Conservation (phyloP, 2,113 vertebrate genomes). For the Dipodomys spectabilis region DNA sequence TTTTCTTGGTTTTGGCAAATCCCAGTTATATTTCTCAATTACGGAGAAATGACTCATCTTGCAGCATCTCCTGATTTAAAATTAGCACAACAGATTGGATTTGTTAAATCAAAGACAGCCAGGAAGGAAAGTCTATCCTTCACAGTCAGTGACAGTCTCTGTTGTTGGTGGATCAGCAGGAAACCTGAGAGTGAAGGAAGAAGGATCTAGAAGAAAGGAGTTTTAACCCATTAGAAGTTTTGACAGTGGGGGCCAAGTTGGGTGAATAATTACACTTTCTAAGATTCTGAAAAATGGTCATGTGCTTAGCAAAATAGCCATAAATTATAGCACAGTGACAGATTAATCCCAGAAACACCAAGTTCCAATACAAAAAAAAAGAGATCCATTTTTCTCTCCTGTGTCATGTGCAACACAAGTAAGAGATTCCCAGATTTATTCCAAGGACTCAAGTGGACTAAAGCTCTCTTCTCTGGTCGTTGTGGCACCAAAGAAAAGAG, state of each 20-base stretch:
- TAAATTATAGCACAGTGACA: background rate
- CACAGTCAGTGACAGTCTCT: background rate
- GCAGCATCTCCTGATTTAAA: slow-evolving; percentile 68
- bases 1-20: slow-evolving; percentile 69
- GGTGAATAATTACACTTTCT: background rate
- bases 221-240: background rate
- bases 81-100: slow-evolving; percentile 68
- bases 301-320: background rate
- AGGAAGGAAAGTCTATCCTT: slow-evolving; percentile 17
- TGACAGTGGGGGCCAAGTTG: background rate
- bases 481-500: background rate
- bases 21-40: slow-evolving; percentile 72
- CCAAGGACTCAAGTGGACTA: background rate
- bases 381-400: background rate
- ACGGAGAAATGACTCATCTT: slow-evolving; percentile 66
- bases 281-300: background rate
- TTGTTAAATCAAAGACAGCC: slow-evolving; percentile 43
- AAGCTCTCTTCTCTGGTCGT: background rate
- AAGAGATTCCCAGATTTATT: background rate
- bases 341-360: background rate
- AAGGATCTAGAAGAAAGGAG: background rate
- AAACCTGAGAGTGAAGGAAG: background rate
- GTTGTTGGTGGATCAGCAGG: background rate
- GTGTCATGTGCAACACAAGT: background rate
- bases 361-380: background rate